Evolutionary conservation across 2,113 vertebrate genomes (phyloP).

Genomic region (Scartelaos histophorus): DNA sequence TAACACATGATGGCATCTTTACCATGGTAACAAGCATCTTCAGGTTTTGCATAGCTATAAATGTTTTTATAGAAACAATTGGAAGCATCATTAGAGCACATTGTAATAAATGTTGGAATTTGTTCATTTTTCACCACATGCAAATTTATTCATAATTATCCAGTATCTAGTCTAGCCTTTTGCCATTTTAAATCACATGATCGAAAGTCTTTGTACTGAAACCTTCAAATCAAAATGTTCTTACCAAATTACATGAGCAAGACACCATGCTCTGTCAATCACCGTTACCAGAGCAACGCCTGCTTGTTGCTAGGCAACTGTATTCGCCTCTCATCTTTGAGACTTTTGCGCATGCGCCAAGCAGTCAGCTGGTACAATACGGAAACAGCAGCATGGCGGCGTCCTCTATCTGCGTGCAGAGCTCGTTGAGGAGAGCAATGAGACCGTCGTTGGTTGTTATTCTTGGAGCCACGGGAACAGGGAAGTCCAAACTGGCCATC

Average conservation of each 20-base stretch:
- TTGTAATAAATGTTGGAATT: neutral
- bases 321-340: conserved; percentile 2
- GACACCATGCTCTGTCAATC: conserved; percentile 1
- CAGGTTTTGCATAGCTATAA: conserved; percentile 30
- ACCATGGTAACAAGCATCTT: conserved; percentile 69
- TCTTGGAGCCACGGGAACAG: conserved; percentile 90
- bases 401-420: conserved; percentile 60
- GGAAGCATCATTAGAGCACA: conserved; percentile 27
- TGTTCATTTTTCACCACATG: neutral
- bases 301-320: conserved; percentile 66
- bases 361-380: conserved; percentile 24
- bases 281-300: conserved; percentile 50
- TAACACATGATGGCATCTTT: conserved; percentile 58
- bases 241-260: neutral
- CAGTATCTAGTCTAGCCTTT: neutral
- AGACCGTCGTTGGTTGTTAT: conserved; percentile 84
- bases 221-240: neutral
- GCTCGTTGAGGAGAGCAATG: conserved; percentile 46
- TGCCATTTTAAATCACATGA: neutral
- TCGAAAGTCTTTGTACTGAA: neutral
- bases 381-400: conserved; percentile 73
- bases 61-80: conserved; percentile 74
- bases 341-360: conserved; percentile 56
- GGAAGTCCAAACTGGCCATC: conserved; percentile 89
- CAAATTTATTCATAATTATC: neutral